These are phyloP conservation scores for Uria lomvia DNA, from an alignment of 2,113 vertebrate species.

Conservation along the genomic window DNA sequence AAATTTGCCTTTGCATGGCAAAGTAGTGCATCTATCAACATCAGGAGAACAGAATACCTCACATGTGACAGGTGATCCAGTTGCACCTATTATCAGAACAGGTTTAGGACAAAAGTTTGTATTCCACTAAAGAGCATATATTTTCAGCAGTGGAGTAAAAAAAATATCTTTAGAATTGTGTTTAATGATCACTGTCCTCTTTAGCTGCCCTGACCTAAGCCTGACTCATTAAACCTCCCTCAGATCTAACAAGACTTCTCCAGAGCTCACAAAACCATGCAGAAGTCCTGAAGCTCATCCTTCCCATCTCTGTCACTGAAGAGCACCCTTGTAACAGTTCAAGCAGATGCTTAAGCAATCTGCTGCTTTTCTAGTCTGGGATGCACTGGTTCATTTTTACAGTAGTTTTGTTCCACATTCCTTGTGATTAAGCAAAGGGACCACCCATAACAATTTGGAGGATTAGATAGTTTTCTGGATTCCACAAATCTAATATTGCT, in stretches of 20 bases:
- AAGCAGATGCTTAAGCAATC: background rate
- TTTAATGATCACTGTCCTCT: background rate
- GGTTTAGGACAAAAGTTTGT: background rate
- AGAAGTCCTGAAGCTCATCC: background rate
- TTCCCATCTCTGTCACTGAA: background rate
- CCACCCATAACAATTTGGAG: background rate
- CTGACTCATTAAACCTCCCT: background rate
- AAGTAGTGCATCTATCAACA: background rate
- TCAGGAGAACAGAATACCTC: background rate
- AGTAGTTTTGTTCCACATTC: background rate
- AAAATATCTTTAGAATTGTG: background rate
- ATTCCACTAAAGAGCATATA: background rate
- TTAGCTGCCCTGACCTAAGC: background rate
- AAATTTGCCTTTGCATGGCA: background rate
- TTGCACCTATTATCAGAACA: background rate
- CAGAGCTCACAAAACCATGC: background rate
- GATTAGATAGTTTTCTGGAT: background rate
- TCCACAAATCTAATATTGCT: background rate
- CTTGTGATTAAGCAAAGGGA: background rate
- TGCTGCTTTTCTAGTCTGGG: background rate
- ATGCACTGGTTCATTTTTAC: background rate
- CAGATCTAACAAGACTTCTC: background rate
- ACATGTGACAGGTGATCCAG: background rate
- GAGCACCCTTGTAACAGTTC: background rate
- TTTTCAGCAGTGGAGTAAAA: background rate